Evolutionary conservation across 2,113 vertebrate genomes (phyloP).

Genomic region (Oenanthe oenanthe): DNA sequence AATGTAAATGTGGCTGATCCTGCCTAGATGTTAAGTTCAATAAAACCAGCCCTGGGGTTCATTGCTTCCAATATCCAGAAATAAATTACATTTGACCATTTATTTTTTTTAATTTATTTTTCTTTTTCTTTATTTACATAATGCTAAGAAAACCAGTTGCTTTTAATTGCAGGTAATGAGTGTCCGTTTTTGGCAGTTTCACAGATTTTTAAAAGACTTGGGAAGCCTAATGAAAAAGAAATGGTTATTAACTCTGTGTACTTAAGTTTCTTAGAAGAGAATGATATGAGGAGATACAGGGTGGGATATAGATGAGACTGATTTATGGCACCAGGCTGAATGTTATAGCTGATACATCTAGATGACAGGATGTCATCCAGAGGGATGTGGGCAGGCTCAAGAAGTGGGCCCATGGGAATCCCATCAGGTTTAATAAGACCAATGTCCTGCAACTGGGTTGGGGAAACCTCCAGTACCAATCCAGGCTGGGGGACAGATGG

Average conservation of each 20-base stretch:
- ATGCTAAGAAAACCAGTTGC: neutral
- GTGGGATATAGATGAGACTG: neutral
- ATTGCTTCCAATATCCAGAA: neutral
- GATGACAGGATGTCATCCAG: neutral
- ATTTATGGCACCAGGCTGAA: neutral
- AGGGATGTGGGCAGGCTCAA: neutral
- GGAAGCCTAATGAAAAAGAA: neutral
- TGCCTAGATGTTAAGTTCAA: neutral
- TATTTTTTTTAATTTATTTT: neutral
- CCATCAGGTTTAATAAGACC: neutral
- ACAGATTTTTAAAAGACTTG: neutral
- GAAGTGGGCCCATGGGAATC: neutral
- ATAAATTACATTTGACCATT: neutral
- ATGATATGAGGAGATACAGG: neutral
- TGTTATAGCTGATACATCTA: neutral
- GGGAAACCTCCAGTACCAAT: accelerated
- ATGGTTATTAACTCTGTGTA: neutral
- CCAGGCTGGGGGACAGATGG: accelerated
- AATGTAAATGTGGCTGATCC: neutral
- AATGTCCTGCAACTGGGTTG: accelerated
- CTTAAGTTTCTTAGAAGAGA: neutral
- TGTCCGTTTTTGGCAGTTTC: neutral
- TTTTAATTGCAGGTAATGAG: neutral
- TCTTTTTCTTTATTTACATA: neutral
- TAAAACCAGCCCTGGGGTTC: neutral